A percentile compares a stretch with the other conserved stretches of the same genome.
phyloP scores from a whole-genome alignment of 2,888 invertebrate species.

The Catocala fraxini region DNA sequence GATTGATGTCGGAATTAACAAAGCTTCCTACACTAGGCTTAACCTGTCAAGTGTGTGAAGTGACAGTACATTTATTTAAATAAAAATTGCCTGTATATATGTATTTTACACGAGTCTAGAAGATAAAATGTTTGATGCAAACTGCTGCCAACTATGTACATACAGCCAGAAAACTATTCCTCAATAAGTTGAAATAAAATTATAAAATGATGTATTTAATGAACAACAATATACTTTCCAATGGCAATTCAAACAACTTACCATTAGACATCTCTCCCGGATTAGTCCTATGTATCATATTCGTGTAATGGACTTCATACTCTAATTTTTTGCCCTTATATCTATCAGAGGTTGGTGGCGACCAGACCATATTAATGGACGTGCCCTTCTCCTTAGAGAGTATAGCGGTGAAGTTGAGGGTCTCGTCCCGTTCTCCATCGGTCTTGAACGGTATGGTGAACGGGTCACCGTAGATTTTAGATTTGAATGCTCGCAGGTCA shows the following conservation, averaged over 20 bases:
- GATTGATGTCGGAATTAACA: too few species aligned
- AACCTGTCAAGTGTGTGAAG: too few species aligned
- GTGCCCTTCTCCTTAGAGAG: slow-evolving; percentile 87
- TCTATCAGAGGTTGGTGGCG: slow-evolving; percentile 86
- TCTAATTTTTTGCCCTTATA: slow-evolving; percentile 74
- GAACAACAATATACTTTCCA: too few species aligned
- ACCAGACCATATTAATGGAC: slow-evolving; percentile 90
- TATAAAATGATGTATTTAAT: too few species aligned
- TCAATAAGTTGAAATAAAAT: too few species aligned
- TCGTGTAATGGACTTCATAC: slow-evolving; percentile 92
- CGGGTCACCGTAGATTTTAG: slow-evolving; percentile 85
- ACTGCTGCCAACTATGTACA: too few species aligned
- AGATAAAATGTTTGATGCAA: too few species aligned
- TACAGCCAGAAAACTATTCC: too few species aligned
- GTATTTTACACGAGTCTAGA: too few species aligned
- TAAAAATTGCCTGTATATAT: too few species aligned
- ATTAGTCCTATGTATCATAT: slow-evolving; percentile 64
- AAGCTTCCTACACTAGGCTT: too few species aligned
- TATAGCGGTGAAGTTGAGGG: slow-evolving; percentile 81
- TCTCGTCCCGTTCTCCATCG: slow-evolving; percentile 82
- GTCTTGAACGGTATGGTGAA: slow-evolving; percentile 80
- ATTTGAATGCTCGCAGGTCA: slow-evolving; percentile 89
- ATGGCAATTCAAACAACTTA: slow-evolving; percentile 63
- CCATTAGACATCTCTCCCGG: slow-evolving; percentile 86
- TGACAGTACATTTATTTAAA: too few species aligned